These are phyloP conservation scores for Hecatera dysodea DNA, from an alignment of 2,888 invertebrate genomes.

Conservation along the genomic window DNA sequence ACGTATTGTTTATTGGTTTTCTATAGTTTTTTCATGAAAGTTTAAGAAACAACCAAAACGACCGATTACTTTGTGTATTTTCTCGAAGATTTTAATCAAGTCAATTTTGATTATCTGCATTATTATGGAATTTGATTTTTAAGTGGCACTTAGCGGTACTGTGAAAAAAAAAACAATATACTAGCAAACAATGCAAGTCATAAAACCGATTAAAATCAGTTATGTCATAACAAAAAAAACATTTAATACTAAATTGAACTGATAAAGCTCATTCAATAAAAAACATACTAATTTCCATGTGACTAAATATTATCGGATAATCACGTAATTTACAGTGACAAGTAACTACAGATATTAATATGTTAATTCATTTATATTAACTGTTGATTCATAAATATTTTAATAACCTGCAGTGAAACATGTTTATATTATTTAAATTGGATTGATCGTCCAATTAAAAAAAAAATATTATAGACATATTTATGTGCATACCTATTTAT, in stretches of 20 bases:
- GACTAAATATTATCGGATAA: constrained; percentile 9
- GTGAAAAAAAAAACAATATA: neutral
- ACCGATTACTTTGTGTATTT: too few relatives aligned
- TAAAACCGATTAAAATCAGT: neutral
- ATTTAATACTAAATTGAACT: neutral
- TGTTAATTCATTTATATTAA: neutral
- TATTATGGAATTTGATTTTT: neutral
- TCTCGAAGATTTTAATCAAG: too few relatives aligned
- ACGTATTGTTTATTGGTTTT: too few relatives aligned
- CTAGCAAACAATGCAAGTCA: neutral
- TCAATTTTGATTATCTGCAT: too few relatives aligned
- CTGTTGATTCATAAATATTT: neutral
- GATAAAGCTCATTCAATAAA: constrained; percentile 4
- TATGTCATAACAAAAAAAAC: neutral
- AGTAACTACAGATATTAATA: neutral
- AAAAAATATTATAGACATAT: too few relatives aligned
- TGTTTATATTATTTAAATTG: too few relatives aligned
- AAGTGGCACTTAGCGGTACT: neutral
- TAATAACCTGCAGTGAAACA: neutral
- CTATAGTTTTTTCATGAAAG: too few relatives aligned
- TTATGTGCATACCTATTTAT: too few relatives aligned
- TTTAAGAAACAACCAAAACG: too few relatives aligned
- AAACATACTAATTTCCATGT: constrained; percentile 12
- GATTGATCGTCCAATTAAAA: neutral
- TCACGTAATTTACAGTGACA: neutral